These are phyloP conservation scores for Meganola albula DNA, from an alignment of 2,888 invertebrate species.

Conservation along the genomic window DNA sequence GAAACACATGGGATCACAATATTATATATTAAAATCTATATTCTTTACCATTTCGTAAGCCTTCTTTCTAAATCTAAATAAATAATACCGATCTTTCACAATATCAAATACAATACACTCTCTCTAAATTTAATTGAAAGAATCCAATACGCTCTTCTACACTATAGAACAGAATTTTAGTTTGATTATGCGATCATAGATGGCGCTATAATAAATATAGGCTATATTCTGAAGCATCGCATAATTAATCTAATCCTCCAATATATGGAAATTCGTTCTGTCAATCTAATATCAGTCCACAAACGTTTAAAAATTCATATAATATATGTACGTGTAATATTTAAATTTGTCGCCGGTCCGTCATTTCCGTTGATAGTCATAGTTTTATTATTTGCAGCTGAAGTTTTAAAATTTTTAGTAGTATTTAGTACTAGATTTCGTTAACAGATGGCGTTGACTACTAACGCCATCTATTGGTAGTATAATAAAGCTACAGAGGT, in stretches of 20 bases:
- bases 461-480: conserved; percentile 16
- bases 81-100: conserved; percentile 31
- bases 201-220: conserved; percentile 1
- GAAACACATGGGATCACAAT: conserved; percentile 56
- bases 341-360: conserved; percentile 30
- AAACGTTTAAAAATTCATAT: conserved; percentile 16
- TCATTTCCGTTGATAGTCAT: conserved; percentile 11
- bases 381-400: neutral
- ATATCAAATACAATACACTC: too few species aligned
- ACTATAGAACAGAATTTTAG: conserved; percentile 5
- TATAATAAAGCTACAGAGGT: conserved; percentile 9
- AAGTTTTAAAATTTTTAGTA: conserved; percentile 4
- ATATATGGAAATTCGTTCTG: conserved; percentile 8
- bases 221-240: neutral
- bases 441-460: conserved; percentile 15
- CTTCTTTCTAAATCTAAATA: conserved; percentile 18
- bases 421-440: conserved; percentile 10
- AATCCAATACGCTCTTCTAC: conserved; percentile 11
- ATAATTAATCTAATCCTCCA: conserved; percentile 6
- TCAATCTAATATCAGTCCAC: conserved; percentile 26
- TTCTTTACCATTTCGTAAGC: conserved; percentile 21
- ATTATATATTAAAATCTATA: conserved; percentile 10
- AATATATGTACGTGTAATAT: conserved; percentile 7
- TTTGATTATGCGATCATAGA: conserved; percentile 1
- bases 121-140: conserved; percentile 10